phyloP scores from a whole-genome alignment of 92 coral and sea anemone species.

The Porites rus region DNA sequence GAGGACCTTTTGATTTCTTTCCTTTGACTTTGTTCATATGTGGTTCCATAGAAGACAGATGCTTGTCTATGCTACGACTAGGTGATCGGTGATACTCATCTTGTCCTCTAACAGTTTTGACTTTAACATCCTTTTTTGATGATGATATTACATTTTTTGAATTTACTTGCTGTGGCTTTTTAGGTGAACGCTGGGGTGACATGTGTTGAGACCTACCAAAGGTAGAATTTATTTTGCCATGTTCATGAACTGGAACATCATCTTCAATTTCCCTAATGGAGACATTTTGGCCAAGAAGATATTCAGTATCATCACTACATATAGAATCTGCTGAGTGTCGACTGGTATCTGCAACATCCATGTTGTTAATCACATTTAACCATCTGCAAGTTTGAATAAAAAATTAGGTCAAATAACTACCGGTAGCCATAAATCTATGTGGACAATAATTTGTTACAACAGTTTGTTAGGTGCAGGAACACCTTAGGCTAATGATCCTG shows the following conservation, averaged over 20 bases:
- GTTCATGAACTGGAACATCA: conserved; percentile 26
- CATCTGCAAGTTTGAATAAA: neutral
- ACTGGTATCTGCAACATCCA: conserved; percentile 77
- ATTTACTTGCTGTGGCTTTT: conserved; percentile 29
- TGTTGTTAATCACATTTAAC: conserved; percentile 8
- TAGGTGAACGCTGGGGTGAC: conserved; percentile 45
- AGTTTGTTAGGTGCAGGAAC: no score
- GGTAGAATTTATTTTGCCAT: neutral
- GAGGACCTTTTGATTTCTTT: conserved; percentile 17
- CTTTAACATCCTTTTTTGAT: conserved; percentile 13
- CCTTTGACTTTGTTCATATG: neutral
- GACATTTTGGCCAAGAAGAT: conserved; percentile 89
- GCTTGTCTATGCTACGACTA: neutral
- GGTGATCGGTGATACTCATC: conserved; percentile 25
- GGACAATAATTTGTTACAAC: no score
- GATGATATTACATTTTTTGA: conserved; percentile 20
- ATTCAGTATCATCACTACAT: conserved; percentile 97
- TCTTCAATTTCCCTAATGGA: conserved; percentile 94
- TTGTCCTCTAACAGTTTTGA: conserved; percentile 15
- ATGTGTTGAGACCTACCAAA: neutral
- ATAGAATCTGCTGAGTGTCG: conserved; percentile 74
- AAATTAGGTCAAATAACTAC: neutral
- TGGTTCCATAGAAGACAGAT: neutral
- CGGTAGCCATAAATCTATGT: no score
- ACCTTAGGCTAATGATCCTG: no score